Evolutionary conservation across 2,888 invertebrate species (phyloP), one percentile per base, ranked within the genome.

Genomic region (Graphium colonna): DNA sequence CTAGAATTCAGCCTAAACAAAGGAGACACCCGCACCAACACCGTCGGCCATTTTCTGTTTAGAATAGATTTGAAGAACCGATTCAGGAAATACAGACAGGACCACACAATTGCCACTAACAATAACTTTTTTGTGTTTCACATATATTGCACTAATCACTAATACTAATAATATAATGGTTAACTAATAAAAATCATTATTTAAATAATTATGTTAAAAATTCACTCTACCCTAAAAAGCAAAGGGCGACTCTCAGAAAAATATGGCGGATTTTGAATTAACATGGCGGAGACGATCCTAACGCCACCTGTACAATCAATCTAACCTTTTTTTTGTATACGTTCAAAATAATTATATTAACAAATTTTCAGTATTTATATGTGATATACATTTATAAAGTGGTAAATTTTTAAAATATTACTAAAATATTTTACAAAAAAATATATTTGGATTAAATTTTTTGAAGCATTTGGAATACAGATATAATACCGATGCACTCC

Each of bases 1-100:
- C 84, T 82, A 82, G 64, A 90, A 89, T 86, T 82, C 83, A 85
- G 87, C 85, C 92, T 93, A 94, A 94, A 94, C 94, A 94, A 94
- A 94, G 94, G 92, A 94, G 92, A 93, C 92, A 93, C 92, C 92
- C 92, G 92, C 93, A 93, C 92, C 92, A 92, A 91, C 91, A 92
- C 91, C 91, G 92, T 92, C 94, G 93, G 94, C 95, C 95, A 95
- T 94, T 93, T 94, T 94, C 93, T 92, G 91, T 92, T 92, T 92
- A 91, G 90, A 86, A 88, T 86, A 86, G 85, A 86, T 84, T n/a
- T 86, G 84, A 78, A 73, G 73, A 82, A 83, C 80, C 82, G 79
- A 79, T 79, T 82, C 82, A 79, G 78, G 79, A 84, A 83, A 82
- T 75, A 65, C 65, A 74, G 66, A 73, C 69, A 79, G 65, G 63